phyloP scores from a whole-genome alignment of 1,140 invertebrate genomes.

The Platyura marginata region DNA sequence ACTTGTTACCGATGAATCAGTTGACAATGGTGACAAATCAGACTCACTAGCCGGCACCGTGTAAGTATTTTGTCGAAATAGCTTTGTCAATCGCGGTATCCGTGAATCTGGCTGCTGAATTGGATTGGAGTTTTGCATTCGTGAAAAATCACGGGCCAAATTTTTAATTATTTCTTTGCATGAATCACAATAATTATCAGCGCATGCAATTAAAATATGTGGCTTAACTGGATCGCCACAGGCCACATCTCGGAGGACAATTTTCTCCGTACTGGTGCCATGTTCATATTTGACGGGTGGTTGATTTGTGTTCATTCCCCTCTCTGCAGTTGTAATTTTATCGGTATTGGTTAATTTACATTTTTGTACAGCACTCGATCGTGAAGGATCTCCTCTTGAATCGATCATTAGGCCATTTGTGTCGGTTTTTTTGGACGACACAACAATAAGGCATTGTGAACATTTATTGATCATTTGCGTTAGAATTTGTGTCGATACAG shows the following conservation, averaged over 20 bases:
- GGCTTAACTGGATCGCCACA: conserved; percentile 32
- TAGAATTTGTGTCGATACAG: too few relatives aligned
- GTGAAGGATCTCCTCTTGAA: too few relatives aligned
- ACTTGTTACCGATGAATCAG: neutral
- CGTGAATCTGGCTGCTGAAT: conserved; percentile 11
- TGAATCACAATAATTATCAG: conserved; percentile 42
- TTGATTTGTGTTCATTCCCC: conserved; percentile 7
- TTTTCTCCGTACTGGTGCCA: conserved; percentile 19
- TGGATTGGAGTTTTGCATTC: conserved; percentile 3
- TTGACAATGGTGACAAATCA: neutral
- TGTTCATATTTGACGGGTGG: conserved; percentile 7
- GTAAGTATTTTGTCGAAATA: conserved; percentile 29
- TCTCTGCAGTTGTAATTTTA: conserved; percentile 2
- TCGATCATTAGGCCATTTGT: too few relatives aligned
- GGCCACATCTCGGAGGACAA: conserved; percentile 27
- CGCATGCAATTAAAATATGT: conserved; percentile 29
- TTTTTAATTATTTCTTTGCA: conserved; percentile 39
- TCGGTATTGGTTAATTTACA: too few relatives aligned
- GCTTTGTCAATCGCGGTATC: conserved; percentile 27
- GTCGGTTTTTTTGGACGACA: too few relatives aligned
- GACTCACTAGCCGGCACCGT: conserved; percentile 13
- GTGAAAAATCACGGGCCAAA: conserved; percentile 29
- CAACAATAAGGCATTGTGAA: too few relatives aligned
- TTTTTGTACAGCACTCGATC: too few relatives aligned
- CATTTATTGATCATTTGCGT: too few relatives aligned